Evolutionary conservation across 2,888 invertebrate genomes (phyloP).

Genomic region (Conus canariensis): DNA sequence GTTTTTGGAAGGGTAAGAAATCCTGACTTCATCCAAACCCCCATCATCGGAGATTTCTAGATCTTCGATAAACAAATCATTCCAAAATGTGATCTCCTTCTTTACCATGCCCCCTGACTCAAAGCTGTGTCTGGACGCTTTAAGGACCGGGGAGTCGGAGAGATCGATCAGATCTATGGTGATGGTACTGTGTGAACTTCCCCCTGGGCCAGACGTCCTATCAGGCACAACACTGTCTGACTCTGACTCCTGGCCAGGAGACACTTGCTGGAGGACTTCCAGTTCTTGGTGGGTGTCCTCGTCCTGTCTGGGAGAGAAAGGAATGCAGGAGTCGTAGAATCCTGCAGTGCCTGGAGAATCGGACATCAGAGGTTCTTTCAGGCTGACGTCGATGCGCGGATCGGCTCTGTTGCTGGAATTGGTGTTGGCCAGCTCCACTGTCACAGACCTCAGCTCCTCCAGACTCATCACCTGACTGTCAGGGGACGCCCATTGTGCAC

Average conservation of each 20-base stretch:
- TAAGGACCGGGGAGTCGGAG: slow-evolving; percentile 3
- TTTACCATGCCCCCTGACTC: neutral
- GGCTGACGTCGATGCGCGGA: slow-evolving; percentile 25
- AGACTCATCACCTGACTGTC: slow-evolving; percentile 12
- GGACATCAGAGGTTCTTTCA: slow-evolving; percentile 20
- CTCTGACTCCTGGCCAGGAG: neutral
- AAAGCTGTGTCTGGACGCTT: neutral
- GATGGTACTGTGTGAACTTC: neutral
- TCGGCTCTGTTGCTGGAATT: slow-evolving; percentile 17
- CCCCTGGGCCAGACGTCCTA: neutral
- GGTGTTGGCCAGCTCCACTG: neutral
- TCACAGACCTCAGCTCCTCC: neutral
- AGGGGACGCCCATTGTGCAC: neutral
- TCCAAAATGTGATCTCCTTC: neutral
- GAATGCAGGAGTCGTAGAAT: neutral
- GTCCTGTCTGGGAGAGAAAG: neutral
- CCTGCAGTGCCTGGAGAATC: neutral
- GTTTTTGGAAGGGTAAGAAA: slow-evolving; percentile 41
- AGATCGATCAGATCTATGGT: slow-evolving; percentile 2
- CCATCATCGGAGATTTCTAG: slow-evolving; percentile 42
- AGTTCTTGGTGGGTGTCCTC: neutral
- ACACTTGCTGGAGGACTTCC: neutral
- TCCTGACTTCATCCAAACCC: slow-evolving; percentile 34
- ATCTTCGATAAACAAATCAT: slow-evolving; percentile 49
- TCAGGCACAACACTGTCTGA: neutral